Conservation (phyloP, 1,140 invertebrate species). For the Triops longicaudatus region DNA sequence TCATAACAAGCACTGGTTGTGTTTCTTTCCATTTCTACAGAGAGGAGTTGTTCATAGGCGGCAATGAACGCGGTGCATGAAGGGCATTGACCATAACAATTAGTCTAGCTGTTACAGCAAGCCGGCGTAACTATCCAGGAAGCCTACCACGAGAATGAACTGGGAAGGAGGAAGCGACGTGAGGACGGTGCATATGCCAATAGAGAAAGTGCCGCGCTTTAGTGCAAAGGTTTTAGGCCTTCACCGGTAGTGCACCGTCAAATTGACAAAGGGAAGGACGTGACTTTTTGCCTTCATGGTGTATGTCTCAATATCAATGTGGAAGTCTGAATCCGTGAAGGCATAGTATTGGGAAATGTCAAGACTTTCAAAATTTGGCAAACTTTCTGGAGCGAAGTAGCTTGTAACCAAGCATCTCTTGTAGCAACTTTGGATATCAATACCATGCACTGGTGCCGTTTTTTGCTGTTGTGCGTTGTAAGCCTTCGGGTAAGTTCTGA, state of each 20-base stretch:
- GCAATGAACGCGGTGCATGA: background rate
- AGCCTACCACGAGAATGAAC: background rate
- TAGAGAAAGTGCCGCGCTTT: background rate
- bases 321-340: too few species aligned
- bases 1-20: background rate
- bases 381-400: too few species aligned
- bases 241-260: background rate
- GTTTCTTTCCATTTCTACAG: background rate
- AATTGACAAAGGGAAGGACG: background rate
- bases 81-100: constrained; percentile 8
- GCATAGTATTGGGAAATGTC: too few species aligned
- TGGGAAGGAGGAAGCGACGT: background rate
- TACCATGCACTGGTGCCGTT: too few species aligned
- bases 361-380: too few species aligned
- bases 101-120: background rate
- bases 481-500: background rate
- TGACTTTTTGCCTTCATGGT: background rate
- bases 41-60: background rate
- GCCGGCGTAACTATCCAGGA: background rate
- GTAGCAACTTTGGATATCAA: too few species aligned
- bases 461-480: background rate
- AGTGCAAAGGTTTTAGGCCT: background rate
- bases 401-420: too few species aligned
- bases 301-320: too few species aligned
- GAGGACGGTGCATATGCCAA: background rate